Base-by-base conservation (phyloP, 2,113 vertebrate genomes). In the Vulpes vulpes region DNA sequence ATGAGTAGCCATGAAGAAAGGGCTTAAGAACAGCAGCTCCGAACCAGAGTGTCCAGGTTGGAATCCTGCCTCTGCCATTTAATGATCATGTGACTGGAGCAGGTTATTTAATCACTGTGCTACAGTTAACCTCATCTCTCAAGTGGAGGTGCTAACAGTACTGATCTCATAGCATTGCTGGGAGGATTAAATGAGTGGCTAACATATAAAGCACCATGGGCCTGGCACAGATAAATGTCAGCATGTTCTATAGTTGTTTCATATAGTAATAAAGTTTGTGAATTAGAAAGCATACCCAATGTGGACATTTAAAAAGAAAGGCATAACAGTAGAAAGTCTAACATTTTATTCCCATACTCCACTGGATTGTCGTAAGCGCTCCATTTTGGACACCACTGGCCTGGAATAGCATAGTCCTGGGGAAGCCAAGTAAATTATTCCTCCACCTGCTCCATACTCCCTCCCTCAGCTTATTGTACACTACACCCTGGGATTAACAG, bases 381-480 rank as follows among this genome's bases (percentile, higher is more conserved):
- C 38, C 20, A 3, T 32, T 23, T 51, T 32, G n/a, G 73, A 87
- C 5, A 1, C 35, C 35, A 6, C 65, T 89, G 71, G 35, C 78
- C 76, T 81, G 32, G 22, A 62, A 78, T 38, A 19, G 30, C 25
- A 2, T 11, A 43, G 59, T 81, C 25, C 93, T 43, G 74, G 53
- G 49, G 43, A 91, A 64, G 51, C 27, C 92, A 84, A 62, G 59
- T 10, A 69, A 27, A 51, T 57, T 11, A 11, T 4, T 14, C 38
- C 25, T 59, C 65, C 35, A 0, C 49, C 71, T 76, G 74, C 30
- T 25, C 8, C 22, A 27, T 62, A 11, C 16, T 11, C 1, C n/a
- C 27, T 38, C 32, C 1, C 30, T 9, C 12, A 7, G 8, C 14
- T 49, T 27, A 5, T 2, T 3, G 11, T 38, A 57, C 1, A 14